Percentiles rank a stretch among this genome's conserved stretches.
These are phyloP conservation scores for Caenorhabditis sinica DNA, from an alignment of 2,888 invertebrate genomes.

Conservation along the genomic window DNA sequence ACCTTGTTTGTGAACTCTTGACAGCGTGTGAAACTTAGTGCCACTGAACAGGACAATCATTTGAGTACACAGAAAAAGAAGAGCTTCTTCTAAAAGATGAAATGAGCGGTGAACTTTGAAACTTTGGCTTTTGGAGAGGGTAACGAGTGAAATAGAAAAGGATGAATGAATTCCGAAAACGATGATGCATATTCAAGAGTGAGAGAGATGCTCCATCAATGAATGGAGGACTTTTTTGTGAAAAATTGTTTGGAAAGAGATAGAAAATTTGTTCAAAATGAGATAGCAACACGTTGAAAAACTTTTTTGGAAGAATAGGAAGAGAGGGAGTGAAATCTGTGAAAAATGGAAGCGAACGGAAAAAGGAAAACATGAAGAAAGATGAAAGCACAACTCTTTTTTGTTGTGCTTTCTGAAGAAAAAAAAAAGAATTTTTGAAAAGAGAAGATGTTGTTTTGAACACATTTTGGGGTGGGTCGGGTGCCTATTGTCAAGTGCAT, in stretches of 20 bases:
- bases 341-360: constrained; percentile 33
- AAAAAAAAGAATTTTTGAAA: constrained; percentile 14
- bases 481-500: constrained; percentile 34
- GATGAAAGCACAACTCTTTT: constrained; percentile 38
- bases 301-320: constrained; percentile 7
- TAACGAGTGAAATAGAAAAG: constrained; percentile 7
- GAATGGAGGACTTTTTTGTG: neutral
- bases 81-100: constrained; percentile 3
- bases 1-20: constrained; percentile 16
- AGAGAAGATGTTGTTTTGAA: constrained; percentile 45
- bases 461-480: constrained; percentile 30
- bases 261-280: constrained; percentile 13
- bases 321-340: constrained; percentile 22
- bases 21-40: constrained; percentile 41
- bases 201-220: neutral
- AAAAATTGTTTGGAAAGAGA: neutral
- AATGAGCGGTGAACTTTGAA: constrained; percentile 51
- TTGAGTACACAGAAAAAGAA: constrained; percentile 27
- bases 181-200: constrained; percentile 43
- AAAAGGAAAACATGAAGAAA: constrained; percentile 22
- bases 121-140: constrained; percentile 27
- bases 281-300: constrained; percentile 1
- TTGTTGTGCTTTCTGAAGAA: neutral
- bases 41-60: constrained; percentile 55
- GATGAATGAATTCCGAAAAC: constrained; percentile 28